Evolutionary conservation across 1,140 invertebrate species (phyloP).

Genomic region (Drosophila nigrodunni): DNA sequence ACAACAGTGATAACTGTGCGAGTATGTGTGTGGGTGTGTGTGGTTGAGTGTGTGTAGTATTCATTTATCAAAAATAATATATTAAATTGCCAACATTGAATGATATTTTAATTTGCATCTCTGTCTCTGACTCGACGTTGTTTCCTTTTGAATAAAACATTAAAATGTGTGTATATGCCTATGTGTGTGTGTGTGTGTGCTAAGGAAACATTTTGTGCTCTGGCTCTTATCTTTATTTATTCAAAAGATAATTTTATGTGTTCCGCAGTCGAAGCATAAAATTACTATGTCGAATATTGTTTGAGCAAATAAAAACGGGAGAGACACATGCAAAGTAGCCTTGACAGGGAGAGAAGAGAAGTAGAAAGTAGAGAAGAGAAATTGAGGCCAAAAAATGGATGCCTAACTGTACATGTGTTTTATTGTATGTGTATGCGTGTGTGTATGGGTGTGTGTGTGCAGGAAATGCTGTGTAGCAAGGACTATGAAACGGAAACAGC

Average conservation of each 20-base stretch:
- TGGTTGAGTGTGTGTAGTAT: constrained; percentile 53
- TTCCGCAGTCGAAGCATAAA: constrained; percentile 83
- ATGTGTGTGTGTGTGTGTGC: constrained; percentile 37
- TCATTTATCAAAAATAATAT: constrained; percentile 84
- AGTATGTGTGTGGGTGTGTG: constrained; percentile 16
- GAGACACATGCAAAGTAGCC: constrained; percentile 75
- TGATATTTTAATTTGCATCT: constrained; percentile 84
- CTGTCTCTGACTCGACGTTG: constrained; percentile 66
- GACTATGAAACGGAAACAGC: constrained; percentile 79
- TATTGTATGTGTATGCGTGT: constrained; percentile 1
- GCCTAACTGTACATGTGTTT: constrained; percentile 58
- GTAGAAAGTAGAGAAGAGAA: neutral
- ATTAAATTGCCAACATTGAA: constrained; percentile 83
- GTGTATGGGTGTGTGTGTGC: constrained; percentile 32
- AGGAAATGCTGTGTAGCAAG: constrained; percentile 75
- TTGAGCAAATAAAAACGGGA: constrained; percentile 82
- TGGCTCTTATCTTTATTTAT: constrained; percentile 82
- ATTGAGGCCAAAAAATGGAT: constrained; percentile 70
- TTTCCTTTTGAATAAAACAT: constrained; percentile 84
- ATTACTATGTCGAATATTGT: constrained; percentile 84
- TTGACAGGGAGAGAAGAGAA: constrained; percentile 1
- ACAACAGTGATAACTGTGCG: constrained; percentile 13
- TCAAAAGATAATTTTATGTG: constrained; percentile 84
- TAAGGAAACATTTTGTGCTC: constrained; percentile 53
- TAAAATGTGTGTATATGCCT: constrained; percentile 62